A percentile compares a stretch with the other conserved stretches of the same genome.
phyloP scores from a whole-genome alignment of 2,113 vertebrate genomes.

The Pluvialis apricaria region DNA sequence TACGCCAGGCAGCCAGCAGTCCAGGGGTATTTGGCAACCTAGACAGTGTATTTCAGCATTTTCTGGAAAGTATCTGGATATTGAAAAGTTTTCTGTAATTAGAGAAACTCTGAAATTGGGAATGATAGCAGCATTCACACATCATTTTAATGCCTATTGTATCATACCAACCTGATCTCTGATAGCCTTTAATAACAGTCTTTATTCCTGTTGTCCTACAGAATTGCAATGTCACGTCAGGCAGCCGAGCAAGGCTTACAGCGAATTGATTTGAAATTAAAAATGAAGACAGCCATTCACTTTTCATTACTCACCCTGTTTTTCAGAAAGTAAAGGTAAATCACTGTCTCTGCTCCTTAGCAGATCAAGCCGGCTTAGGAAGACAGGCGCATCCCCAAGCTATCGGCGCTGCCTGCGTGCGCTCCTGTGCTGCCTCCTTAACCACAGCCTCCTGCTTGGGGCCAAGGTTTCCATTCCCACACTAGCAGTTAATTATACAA shows the following conservation, averaged over 20 bases:
- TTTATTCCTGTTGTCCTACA: not conserved
- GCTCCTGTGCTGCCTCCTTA: rapidly evolving
- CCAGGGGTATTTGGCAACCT: too few species aligned
- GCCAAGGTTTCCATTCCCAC: not conserved
- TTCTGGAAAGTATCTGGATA: not conserved
- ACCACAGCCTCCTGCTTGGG: rapidly evolving
- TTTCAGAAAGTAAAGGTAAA: not conserved
- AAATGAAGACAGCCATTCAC: not conserved
- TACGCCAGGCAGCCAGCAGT: rapidly evolving
- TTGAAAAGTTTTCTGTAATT: not conserved
- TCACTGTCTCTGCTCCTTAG: not conserved
- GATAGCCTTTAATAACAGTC: not conserved
- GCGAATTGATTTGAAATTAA: not conserved
- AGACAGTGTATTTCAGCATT: not conserved
- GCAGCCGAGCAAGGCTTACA: not conserved
- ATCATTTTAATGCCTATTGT: not conserved
- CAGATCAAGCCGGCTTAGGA: not conserved
- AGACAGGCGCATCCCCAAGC: rapidly evolving
- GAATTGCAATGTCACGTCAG: not conserved
- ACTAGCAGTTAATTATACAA: not conserved
- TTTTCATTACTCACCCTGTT: not conserved
- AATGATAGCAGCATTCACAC: not conserved
- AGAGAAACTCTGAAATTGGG: not conserved
- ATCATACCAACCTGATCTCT: not conserved
- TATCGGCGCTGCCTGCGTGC: not conserved